Evolutionary conservation across 2,113 vertebrate species (phyloP).

Genomic region (Crocuta crocuta): DNA sequence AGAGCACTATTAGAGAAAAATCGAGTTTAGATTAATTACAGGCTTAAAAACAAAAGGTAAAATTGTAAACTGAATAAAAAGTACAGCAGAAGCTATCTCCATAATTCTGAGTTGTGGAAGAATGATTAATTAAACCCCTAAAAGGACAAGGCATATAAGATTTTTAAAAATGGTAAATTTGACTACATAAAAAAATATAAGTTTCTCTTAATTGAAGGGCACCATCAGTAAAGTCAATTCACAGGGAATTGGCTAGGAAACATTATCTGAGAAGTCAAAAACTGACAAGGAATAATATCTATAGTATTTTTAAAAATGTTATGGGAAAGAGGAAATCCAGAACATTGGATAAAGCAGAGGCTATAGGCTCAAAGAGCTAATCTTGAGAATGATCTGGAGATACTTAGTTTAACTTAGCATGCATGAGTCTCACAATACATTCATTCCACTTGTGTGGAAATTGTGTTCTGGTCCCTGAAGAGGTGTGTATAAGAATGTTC

Average conservation of each 20-base stretch:
- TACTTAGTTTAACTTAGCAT: not conserved
- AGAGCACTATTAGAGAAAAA: not conserved
- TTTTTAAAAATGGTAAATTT: not conserved
- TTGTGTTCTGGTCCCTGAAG: not conserved
- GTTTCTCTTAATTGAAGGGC: not conserved
- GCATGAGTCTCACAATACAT: not conserved
- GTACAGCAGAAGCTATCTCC: not conserved
- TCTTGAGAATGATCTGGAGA: not conserved
- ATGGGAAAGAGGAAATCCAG: not conserved
- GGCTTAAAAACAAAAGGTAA: not conserved
- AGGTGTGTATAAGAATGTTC: not conserved
- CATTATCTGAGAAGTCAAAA: not conserved
- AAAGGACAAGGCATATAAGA: not conserved
- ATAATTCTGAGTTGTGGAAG: not conserved
- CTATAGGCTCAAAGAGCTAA: not conserved
- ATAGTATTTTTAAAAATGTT: not conserved
- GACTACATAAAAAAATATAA: not conserved
- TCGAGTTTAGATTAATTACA: conserved; percentile 6
- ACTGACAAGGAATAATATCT: not conserved
- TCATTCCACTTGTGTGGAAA: not conserved
- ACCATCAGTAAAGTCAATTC: not conserved
- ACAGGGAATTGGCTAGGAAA: not conserved
- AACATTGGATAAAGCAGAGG: not conserved
- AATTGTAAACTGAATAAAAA: conserved; percentile 4
- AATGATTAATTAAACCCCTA: not conserved